Evolutionary conservation across 1,140 invertebrate genomes (phyloP).

Genomic region (Rhyacophila brunnea): DNA sequence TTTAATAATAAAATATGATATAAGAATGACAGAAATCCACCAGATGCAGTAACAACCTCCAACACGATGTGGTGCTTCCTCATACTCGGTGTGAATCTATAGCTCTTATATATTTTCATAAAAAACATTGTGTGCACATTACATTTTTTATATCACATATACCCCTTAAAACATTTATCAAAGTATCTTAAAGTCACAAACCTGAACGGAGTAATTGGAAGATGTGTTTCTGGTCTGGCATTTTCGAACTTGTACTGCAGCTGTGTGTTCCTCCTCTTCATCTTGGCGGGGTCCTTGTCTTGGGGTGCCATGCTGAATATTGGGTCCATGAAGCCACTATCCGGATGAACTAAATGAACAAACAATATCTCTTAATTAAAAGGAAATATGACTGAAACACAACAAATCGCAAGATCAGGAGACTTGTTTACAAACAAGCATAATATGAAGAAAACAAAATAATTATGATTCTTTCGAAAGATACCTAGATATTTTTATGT

Average conservation of each 20-base stretch:
- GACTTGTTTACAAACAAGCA: no score
- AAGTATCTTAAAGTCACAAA: conserved; percentile 28
- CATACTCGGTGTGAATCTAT: neutral
- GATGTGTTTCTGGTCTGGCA: conserved; percentile 34
- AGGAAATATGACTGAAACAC: no score
- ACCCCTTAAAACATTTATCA: neutral
- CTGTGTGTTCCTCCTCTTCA: conserved; percentile 10
- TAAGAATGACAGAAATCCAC: neutral
- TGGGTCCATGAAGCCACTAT: conserved; percentile 19
- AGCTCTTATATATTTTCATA: neutral
- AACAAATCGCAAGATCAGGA: no score
- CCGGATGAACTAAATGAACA: neutral
- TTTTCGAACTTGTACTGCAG: conserved; percentile 22
- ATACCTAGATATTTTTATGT: no score
- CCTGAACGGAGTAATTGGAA: conserved; percentile 41
- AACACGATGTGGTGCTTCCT: neutral
- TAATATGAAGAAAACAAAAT: no score
- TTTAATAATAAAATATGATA: neutral
- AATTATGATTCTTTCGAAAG: no score
- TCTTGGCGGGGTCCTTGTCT: conserved; percentile 16
- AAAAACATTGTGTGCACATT: neutral
- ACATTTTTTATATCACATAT: neutral
- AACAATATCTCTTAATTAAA: no score
- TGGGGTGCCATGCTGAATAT: conserved; percentile 19
- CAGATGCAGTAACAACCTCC: neutral